phyloP scores from a whole-genome alignment of 2,113 vertebrate genomes.

The Rhynchomys soricoides region DNA sequence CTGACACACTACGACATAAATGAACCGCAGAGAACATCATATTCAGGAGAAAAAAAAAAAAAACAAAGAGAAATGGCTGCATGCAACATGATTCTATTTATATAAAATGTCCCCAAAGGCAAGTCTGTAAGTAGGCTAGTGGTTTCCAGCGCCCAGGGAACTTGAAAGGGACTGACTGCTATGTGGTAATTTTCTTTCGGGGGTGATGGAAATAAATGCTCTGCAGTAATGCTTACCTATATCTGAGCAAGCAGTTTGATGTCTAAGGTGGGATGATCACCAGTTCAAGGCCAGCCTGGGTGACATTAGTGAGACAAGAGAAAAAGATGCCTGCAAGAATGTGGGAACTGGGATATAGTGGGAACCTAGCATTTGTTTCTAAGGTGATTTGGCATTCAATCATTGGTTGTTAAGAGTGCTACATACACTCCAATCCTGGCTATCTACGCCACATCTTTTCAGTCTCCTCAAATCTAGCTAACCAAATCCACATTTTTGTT shows the following conservation, averaged over 20 bases:
- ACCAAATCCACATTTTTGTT: not conserved
- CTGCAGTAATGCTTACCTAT: not conserved
- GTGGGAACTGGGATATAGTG: not conserved
- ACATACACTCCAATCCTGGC: not conserved
- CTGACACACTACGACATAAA: not conserved
- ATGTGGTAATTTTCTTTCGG: not conserved
- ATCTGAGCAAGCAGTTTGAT: not conserved
- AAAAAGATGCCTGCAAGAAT: constrained; percentile 1
- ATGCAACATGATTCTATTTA: not conserved
- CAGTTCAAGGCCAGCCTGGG: not conserved
- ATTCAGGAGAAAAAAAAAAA: not conserved
- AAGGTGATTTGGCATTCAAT: not conserved
- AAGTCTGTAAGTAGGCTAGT: not conserved
- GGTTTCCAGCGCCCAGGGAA: not conserved
- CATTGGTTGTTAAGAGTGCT: not conserved
- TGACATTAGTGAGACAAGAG: not conserved
- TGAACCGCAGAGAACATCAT: not conserved
- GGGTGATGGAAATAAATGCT: not conserved
- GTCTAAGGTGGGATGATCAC: not conserved
- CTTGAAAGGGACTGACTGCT: not conserved
- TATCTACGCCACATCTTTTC: not conserved
- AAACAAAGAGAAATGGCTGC: not conserved
- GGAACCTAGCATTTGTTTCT: constrained; percentile 42
- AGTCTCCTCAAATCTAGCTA: not conserved
- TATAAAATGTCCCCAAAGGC: not conserved